Evolutionary conservation across 2,113 vertebrate species (phyloP).

Genomic region (Ramphastos sulfuratus): DNA sequence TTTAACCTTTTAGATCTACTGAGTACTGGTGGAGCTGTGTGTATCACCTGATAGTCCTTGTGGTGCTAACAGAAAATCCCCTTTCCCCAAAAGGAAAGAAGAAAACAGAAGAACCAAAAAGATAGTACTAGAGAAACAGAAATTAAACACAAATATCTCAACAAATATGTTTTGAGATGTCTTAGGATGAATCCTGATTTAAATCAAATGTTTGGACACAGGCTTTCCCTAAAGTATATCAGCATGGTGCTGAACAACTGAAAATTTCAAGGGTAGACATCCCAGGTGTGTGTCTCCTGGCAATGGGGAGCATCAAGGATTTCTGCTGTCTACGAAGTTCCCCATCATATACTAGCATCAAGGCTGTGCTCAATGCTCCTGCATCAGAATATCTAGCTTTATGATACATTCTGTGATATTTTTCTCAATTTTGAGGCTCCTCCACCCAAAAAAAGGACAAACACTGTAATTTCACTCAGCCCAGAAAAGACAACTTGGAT

Average conservation of each 20-base stretch:
- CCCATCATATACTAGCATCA: neutral
- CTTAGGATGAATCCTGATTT: neutral
- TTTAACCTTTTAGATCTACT: neutral
- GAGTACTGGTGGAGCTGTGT: neutral
- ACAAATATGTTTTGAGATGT: neutral
- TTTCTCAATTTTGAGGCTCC: neutral
- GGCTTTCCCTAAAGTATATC: neutral
- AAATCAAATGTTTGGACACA: neutral
- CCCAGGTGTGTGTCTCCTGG: neutral
- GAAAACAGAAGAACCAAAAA: neutral
- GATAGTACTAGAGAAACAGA: neutral
- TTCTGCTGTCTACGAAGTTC: neutral
- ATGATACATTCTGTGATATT: neutral
- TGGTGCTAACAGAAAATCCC: neutral
- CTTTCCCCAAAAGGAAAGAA: neutral
- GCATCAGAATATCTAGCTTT: neutral
- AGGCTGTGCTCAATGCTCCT: neutral
- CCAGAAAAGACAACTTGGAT: accelerated
- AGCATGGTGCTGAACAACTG: neutral
- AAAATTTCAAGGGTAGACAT: neutral
- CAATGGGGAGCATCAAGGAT: neutral
- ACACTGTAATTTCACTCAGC: neutral
- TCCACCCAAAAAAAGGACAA: accelerated
- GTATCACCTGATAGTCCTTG: neutral
- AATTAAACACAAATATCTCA: neutral